These are phyloP conservation scores for Trypoxylon attenuatum DNA, from an alignment of 2,888 invertebrate genomes.

Conservation along the genomic window DNA sequence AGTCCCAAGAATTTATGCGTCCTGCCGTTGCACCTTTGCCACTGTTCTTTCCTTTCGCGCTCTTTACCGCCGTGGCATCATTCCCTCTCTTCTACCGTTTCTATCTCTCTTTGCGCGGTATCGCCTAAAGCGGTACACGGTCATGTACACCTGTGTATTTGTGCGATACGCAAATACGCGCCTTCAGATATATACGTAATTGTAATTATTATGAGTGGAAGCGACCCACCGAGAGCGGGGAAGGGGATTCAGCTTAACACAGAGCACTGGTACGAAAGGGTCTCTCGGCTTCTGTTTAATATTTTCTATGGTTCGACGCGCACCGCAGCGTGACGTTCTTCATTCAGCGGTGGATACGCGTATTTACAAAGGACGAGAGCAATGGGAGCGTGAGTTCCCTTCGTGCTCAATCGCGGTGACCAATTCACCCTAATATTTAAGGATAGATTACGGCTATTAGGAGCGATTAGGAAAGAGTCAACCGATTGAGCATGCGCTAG, in stretches of 20 bases:
- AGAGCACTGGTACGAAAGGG: conserved; percentile 1
- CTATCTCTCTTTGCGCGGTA: too few relatives aligned
- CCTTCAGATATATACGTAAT: not conserved
- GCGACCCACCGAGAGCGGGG: not conserved
- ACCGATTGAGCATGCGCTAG: too few relatives aligned
- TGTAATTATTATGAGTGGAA: conserved; percentile 2
- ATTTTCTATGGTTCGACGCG: conserved; percentile 3
- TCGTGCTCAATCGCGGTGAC: too few relatives aligned
- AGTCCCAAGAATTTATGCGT: conserved; percentile 73
- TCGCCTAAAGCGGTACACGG: too few relatives aligned
- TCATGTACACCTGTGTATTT: conserved; percentile 4
- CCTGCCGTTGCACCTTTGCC: conserved; percentile 68
- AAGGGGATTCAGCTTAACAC: conserved; percentile 2
- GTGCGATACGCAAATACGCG: not conserved
- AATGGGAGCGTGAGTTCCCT: not conserved
- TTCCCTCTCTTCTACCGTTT: too few relatives aligned
- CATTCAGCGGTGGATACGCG: not conserved
- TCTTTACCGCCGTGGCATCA: not conserved
- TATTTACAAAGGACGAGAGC: not conserved
- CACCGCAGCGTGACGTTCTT: not conserved
- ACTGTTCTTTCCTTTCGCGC: conserved; percentile 7
- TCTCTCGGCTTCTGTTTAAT: conserved; percentile 4
- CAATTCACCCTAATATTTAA: not conserved
- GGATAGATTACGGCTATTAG: not conserved
- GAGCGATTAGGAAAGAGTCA: not conserved